Evolutionary conservation across 2,888 invertebrate species (phyloP), one percentile per base, ranked within the genome.

Genomic region (Melolontha melolontha): DNA sequence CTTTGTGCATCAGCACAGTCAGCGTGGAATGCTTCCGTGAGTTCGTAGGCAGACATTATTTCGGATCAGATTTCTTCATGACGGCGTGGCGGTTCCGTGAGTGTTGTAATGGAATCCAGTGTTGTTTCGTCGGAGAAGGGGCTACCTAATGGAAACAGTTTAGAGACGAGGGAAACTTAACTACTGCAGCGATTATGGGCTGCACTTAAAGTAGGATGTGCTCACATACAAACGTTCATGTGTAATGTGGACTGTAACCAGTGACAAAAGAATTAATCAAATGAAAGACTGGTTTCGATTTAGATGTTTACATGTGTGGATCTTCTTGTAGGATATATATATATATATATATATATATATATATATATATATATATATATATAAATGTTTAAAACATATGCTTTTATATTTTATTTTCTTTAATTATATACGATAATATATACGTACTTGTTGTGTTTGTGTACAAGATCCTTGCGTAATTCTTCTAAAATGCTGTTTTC

Each of bases 181-280:
- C 34, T 34, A 10, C 49, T 22, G 49, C n/a, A 11, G 22, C 17
- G 49, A 8, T 49, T 49, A 49, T 49, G 17, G 49, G 17, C 4
- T 11, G 17, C 22, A 49, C 49, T 49, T 17, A 49, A 17, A 49
- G 22, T 49, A 49, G 17, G 17, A 17, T 22, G 22, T 22, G 22
- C 49, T 49, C 49, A 11, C 22, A 17, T 22, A 22, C 17, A 49
- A 49, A 49, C 49, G 16, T 49, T 11, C 17, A 17, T 49, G 49
- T 49, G 49, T 49, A 49, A 47, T 17, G n/a, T 49, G 47, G 47
- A 10, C 14, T 47, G 47, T 49, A 49, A 22, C 16, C 49, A 4
- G 49, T 49, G 49, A 49, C 49, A 49, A 17, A 49, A 22, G 49
- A 49, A 49, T 49, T 49, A 49, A 49, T 49, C 49, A 49, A 22